Evolutionary conservation across 2,797 vertebrate genomes (phyloP).

Genomic region (Carcharodon carcharias): DNA sequence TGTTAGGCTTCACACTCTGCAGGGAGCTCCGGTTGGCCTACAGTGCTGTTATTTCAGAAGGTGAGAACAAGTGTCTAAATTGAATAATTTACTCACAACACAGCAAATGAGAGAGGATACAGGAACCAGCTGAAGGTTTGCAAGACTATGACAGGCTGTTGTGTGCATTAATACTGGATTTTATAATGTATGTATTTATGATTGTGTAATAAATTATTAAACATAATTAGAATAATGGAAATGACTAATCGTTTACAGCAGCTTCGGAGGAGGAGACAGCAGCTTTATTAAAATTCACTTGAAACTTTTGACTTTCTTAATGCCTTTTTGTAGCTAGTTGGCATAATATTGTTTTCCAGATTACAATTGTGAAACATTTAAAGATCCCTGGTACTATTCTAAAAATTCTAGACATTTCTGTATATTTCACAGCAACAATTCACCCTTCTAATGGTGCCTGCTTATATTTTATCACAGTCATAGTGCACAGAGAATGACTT

Average conservation of each 20-base stretch:
- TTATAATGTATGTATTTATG: not conserved
- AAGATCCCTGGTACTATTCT: not conserved
- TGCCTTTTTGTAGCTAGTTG: not conserved
- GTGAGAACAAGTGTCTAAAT: not conserved
- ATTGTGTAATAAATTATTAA: not conserved
- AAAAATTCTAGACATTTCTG: not conserved
- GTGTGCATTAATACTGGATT: not conserved
- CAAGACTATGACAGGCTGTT: not conserved
- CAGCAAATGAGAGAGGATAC: not conserved
- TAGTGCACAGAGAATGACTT: not conserved
- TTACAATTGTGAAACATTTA: not conserved
- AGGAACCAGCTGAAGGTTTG: not conserved
- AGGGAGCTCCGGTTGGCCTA: not conserved
- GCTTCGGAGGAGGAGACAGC: no score
- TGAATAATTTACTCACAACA: not conserved
- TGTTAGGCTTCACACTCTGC: not conserved
- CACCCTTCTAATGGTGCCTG: not conserved
- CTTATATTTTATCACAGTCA: not conserved
- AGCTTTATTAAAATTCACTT: not conserved
- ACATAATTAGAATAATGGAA: no score
- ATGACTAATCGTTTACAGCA: no score
- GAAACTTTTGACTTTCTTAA: not conserved
- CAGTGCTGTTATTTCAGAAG: not conserved
- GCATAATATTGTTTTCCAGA: not conserved
- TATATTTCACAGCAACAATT: not conserved